Base-by-base conservation (phyloP, 2,797 vertebrate genomes). In the Danio aesculapii region DNA sequence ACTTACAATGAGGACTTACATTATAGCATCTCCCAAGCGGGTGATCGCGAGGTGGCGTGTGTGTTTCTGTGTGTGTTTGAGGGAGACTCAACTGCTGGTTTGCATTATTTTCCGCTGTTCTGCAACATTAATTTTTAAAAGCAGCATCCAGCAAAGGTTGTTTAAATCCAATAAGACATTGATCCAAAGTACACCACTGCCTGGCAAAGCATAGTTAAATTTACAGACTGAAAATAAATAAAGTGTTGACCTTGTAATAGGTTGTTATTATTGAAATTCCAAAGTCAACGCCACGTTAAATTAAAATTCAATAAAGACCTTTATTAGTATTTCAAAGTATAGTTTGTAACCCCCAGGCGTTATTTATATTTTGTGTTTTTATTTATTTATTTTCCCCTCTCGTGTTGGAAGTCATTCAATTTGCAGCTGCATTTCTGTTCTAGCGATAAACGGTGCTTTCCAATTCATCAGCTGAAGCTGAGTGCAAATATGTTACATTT, bases 131-230 rank as follows among this genome's bases (percentile, higher is more conserved):
- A 86, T 85, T 84, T 86, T 77, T 84, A 82, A 85, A 81, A 75
- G 66, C 76, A 62, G 67, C 49, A 46, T 83, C 74, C 62, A 82
- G 76, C 72, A 75, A 84, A 84, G 69, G 76, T 79, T 83, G 76
- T 75, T 69, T 70, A 64, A 86, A 88, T 85, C 82, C 85, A 88
- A 86, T 86, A 77, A 79, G 67, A 67, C 57, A 86, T 87, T 67
- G 86, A 87, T 83, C 78, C 61, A 74, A 21, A 49, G 70, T 58
- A 73, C 61, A 50, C 47, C 71, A 16, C 55, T 61, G 61, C 52
- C 69, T 43, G 43, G 55, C 43, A 57, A 66, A 58, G 14, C 83
- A 66, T 82, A 75, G 70, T 82, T 82, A 70, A 79, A 84, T 39
- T 19, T 50, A 69, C 46, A 41, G 47, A 49, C 63, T 63, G 57